These are phyloP conservation scores for Pycnonotus jocosus DNA, from an alignment of 2,113 vertebrate genomes.

Conservation along the genomic window DNA sequence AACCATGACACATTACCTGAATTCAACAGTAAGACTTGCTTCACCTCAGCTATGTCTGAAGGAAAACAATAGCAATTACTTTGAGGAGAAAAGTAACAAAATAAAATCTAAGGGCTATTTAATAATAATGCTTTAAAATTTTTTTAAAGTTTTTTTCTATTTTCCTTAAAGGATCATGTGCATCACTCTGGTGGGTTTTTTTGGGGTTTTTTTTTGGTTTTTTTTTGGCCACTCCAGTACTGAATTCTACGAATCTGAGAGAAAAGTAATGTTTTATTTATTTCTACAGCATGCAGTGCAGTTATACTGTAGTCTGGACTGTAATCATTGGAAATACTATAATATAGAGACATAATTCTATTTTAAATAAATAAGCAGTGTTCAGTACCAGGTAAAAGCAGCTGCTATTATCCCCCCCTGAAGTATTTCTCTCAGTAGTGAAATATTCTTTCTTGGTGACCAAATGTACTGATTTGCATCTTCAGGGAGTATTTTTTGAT, in stretches of 20 bases:
- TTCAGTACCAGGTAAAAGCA: background rate
- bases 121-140: background rate
- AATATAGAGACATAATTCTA: background rate
- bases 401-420: background rate
- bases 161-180: background rate
- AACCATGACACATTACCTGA: rapidly evolving
- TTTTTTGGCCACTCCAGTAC: background rate
- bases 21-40: background rate
- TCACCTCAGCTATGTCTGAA: background rate
- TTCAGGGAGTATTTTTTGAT: background rate
- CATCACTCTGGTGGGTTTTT: background rate
- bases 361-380: background rate
- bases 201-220: no score
- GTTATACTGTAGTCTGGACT: background rate
- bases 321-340: background rate
- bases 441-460: background rate
- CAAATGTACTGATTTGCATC: background rate
- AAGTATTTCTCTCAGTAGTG: background rate
- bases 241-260: background rate
- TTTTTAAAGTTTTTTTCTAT: background rate
- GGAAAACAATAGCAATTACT: background rate
- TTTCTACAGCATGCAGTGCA: background rate
- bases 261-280: background rate
- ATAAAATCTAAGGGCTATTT: background rate
- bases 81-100: background rate